Base-by-base conservation (phyloP, 2,113 vertebrate species). In the Protobothrops flavoviridis region DNA sequence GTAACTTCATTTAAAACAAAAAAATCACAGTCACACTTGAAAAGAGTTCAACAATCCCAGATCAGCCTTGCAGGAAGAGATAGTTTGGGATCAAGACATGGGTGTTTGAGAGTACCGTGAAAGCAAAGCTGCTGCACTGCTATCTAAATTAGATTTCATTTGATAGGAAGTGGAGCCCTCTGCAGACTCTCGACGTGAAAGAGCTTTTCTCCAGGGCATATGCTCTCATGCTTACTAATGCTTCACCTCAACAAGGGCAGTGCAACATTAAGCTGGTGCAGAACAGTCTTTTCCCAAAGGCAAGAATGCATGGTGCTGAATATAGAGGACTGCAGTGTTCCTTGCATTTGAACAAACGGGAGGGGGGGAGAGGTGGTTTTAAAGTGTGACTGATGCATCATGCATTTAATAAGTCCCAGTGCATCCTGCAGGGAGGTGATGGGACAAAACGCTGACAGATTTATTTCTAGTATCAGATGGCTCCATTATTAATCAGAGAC, bases 151-250 rank as follows among this genome's bases (percentile, higher is more conserved):
- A 4, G 20, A 26, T 45, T 87, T 91, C n/a, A 93, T 93, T 93
- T n/a, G 64, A 91, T 74, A 89, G 94, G 56, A 91, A 92, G 86
- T 94, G 90, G 94, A 91, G 93, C 87, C 94, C 94, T 93, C 87
- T 91, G 92, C 91, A 94, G 94, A 89, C 4, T 45, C 57, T 81
- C 61, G 0, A 93, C 24, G 33, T n/a, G 55, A 89, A 92, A 48
- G 26, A 74, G 45, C 52, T 81, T 45, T 45, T 48, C 10, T 56
- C 39, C 9, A 24, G 55, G 33, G 53, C 45, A 61, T 53, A 33
- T 7, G 24, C 56, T 89, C 50, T 33, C 26, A 87, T 81, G 59
- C 89, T 93, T 93, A 93, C 89, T 90, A 94, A 90, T 81, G 81
- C 23, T 93, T 91, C 56, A 87, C 88, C 88, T 94, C 89, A 5